Base-by-base conservation (phyloP, 2,888 invertebrate species). In the Diaprepes abbreviatus region DNA sequence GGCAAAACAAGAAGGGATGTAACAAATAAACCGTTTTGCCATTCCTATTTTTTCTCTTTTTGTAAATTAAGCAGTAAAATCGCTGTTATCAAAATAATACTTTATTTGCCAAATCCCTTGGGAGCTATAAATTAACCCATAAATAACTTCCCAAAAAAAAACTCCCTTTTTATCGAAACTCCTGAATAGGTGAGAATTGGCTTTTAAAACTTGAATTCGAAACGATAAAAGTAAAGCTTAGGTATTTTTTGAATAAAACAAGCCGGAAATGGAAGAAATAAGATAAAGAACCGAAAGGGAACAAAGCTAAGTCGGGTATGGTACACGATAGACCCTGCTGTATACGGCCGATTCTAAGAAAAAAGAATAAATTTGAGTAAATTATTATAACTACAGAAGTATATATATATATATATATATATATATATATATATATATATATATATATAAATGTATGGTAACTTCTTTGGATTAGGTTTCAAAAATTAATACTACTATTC, bases 171-270 rank as follows among this genome's bases (percentile, higher is more conserved):
- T 62, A 62, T 62, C 55, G 45, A 17, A 69, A 58, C 58, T 66
- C 54, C 48, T 45, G 52, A 69, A 64, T 69, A 64, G 64, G 69
- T 69, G 69, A 64, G 69, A 69, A 69, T 64, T 59, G 69, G 57
- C 40, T 59, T 57, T 64, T 64, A 52, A 69, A 69, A 64, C 38
- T 59, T 52, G 50, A 69, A 64, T 50, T 63, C 40, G 45, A 59
- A 55, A 70, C 70, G 70, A 70, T 70, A 59, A 66, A 65, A 70
- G 70, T 54, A 66, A 66, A 66, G 35, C 60, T 63, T 55, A 50
- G 38, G 40, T 48, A 58, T 58, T 70, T 65, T 66, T 60, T 70
- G 66, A 66, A 70, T 70, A 70, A 70, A 70, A 70, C 70, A 66
- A 60, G 33, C 57, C 70, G 70, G 70, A 70, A 70, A 70, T 70